phyloP scores from a whole-genome alignment of 2,113 vertebrate genomes.

The Neomonachus schauinslandi region DNA sequence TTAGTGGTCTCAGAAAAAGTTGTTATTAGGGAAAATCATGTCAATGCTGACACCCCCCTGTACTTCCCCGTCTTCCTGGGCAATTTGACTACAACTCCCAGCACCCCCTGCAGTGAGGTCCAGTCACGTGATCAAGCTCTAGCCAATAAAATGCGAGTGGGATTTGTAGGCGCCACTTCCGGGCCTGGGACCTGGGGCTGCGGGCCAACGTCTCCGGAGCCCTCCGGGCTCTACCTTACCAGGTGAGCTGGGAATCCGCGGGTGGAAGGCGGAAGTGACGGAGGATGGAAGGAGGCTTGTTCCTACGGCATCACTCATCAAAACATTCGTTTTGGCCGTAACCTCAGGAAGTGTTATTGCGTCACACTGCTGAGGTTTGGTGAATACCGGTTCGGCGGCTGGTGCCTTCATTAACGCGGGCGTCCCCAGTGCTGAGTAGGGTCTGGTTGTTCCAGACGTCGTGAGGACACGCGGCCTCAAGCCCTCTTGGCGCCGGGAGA shows the following conservation, averaged over 20 bases:
- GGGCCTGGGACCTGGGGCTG: background rate
- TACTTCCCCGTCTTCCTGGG: too few species aligned
- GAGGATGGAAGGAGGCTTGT: background rate
- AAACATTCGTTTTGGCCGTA: background rate
- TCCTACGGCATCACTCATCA: background rate
- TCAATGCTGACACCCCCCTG: background rate
- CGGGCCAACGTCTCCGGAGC: rapidly evolving
- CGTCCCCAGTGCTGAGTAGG: background rate
- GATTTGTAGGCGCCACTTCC: background rate
- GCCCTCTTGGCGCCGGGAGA: too few species aligned
- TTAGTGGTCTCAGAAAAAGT: background rate
- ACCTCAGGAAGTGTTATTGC: background rate
- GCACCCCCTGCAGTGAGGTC: background rate
- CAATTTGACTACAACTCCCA: background rate
- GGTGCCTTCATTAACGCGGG: background rate
- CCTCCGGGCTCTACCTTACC: background rate
- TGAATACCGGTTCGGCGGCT: too few species aligned
- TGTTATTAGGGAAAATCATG: background rate
- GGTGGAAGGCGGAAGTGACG: background rate
- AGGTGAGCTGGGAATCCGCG: background rate
- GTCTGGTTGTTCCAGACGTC: background rate
- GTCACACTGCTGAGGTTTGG: background rate
- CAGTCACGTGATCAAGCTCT: background rate
- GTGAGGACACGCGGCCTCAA: background rate
- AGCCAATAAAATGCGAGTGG: background rate